A percentile compares a stretch with the other conserved stretches of the same genome.
These are phyloP conservation scores for Dicaeum eximium DNA, from an alignment of 2,113 vertebrate species.

Conservation along the genomic window DNA sequence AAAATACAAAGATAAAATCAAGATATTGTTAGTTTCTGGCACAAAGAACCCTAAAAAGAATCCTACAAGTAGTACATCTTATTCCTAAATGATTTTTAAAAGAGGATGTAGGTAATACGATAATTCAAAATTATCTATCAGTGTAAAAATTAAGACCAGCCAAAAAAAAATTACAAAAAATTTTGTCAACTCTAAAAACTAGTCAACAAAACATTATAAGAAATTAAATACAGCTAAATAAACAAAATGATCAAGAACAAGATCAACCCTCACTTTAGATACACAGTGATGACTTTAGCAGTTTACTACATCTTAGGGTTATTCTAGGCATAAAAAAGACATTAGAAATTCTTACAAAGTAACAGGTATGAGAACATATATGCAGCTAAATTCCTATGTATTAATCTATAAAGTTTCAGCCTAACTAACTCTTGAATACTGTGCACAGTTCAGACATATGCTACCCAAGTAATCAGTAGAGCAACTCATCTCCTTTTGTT, in stretches of 20 bases:
- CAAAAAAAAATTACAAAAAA: background rate
- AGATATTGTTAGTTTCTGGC: background rate
- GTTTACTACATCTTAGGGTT: background rate
- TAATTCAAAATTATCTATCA: background rate
- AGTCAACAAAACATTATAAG: background rate
- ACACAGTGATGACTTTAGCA: background rate
- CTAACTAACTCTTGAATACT: background rate
- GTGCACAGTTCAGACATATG: background rate
- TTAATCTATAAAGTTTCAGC: background rate
- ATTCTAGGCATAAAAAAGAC: background rate
- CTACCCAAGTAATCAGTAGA: background rate
- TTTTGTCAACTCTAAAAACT: background rate
- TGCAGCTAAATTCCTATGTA: background rate
- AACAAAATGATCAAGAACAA: rapidly evolving
- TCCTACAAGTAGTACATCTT: background rate
- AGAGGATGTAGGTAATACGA: rapidly evolving
- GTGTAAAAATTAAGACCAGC: background rate
- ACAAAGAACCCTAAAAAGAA: background rate
- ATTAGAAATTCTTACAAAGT: background rate
- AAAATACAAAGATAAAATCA: background rate
- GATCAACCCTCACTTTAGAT: background rate
- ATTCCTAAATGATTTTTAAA: background rate
- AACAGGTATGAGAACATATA: background rate
- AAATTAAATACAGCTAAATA: background rate
- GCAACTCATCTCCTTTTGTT: background rate